These are phyloP conservation scores for pig (Sus scrofa) DNA, from an alignment of 2,113 vertebrate species.

Conservation along the genomic window DNA sequence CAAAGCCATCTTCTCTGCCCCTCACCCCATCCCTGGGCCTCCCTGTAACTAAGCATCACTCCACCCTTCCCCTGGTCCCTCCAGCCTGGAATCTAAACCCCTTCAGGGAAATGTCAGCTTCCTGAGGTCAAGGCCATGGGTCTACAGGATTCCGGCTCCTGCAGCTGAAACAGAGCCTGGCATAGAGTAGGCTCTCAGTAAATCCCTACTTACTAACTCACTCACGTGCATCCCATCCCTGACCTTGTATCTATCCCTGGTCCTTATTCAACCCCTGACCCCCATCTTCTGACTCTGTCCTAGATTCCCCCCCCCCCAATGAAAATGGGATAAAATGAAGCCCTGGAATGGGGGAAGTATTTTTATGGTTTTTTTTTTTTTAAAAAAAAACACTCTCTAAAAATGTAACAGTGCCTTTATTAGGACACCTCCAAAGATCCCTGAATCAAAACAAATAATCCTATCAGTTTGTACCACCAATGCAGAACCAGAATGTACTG, in stretches of 20 bases:
- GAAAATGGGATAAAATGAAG: not conserved
- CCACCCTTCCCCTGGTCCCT: not conserved
- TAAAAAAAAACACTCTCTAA: not conserved
- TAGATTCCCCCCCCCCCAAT: no score
- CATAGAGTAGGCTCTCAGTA: not conserved
- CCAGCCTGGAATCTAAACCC: not conserved
- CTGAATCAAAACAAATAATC: not conserved
- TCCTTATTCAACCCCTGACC: not conserved
- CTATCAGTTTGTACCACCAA: not conserved
- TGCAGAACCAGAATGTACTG: not conserved
- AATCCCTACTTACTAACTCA: not conserved
- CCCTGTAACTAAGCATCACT: accelerated
- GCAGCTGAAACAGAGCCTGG: not conserved
- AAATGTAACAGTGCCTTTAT: not conserved
- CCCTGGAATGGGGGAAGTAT: not conserved
- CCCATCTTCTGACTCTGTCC: not conserved
- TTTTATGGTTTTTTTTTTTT: no score
- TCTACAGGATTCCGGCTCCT: not conserved
- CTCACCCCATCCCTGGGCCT: not conserved
- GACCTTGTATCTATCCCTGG: not conserved
- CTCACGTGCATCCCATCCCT: not conserved
- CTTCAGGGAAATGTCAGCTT: not conserved
- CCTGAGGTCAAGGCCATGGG: not conserved
- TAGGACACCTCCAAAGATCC: not conserved
- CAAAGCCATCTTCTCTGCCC: not conserved